Evolutionary conservation across 1,140 invertebrate species (phyloP).

Genomic region (Heliothis virescens): DNA sequence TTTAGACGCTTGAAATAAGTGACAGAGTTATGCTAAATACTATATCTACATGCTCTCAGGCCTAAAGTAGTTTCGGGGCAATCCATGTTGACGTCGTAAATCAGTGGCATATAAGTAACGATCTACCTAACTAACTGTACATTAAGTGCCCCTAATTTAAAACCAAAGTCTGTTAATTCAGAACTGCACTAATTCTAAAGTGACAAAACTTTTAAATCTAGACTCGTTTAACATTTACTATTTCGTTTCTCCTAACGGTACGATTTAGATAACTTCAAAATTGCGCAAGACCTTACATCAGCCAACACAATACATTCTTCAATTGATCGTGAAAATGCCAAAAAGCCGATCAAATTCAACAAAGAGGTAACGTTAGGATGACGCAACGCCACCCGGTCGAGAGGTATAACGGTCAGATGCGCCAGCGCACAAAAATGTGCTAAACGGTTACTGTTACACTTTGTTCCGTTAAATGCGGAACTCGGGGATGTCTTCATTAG

Average conservation of each 20-base stretch:
- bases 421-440: constrained; percentile 39
- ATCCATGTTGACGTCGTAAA: no score
- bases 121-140: no score
- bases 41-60: no score
- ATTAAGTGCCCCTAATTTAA: no score
- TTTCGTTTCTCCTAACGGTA: not conserved
- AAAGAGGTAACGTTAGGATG: constrained; percentile 38
- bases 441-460: constrained; percentile 35
- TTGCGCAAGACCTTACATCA: constrained; percentile 2
- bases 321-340: not conserved
- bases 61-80: no score
- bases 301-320: constrained; percentile 4
- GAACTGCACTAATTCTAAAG: no score
- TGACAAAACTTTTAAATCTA: no score
- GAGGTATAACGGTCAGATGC: constrained; percentile 37
- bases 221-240: no score
- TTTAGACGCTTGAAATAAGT: not conserved
- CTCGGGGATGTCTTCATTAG: not conserved
- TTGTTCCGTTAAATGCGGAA: constrained; percentile 26
- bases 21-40: no score
- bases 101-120: no score
- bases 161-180: no score
- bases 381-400: constrained; percentile 26
- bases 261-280: not conserved
- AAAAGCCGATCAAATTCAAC: constrained; percentile 9